Base-by-base conservation (phyloP, 2,888 invertebrate species). In the Erannis defoliaria region DNA sequence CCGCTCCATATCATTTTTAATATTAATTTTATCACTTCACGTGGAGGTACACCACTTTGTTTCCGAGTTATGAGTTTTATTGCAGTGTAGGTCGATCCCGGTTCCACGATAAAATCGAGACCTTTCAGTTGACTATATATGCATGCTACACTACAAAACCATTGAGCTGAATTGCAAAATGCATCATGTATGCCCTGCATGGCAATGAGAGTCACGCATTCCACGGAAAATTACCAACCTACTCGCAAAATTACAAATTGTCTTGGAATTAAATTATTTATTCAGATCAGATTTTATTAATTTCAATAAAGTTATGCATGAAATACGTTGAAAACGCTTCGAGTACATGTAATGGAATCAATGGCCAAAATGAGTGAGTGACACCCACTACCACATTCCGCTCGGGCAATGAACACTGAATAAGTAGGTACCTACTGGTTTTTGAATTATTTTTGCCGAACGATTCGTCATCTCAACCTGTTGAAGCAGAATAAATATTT, bases 401-500 rank as follows among this genome's bases (percentile, higher is more conserved):
- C 46, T 26, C 56, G 56, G 56, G 37, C 62, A 56, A 56, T 56
- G 51, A 55, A 56, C 62, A 62, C 51, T 57, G 42, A 48, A 57
- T 49, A 56, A 62, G 53, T 53, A 42, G 23, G 37, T 26, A 26
- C 26, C n/a, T n/a, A n/a, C n/a, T n/a, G 4, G 12, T 51, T 62
- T 53, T 68, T 68, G 35, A 60, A 64, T 63, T 69, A 72, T 73
- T 75, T 75, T 71, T 49, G 67, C 69, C 42, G 69, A 70, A 70
- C 64, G 64, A 70, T 71, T 71, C 68, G 68, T 73, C 71, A 62
- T 73, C 62, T 68, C 64, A 60, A 48, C 66, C 70, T 73, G 57
- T 72, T 67, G 68, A 67, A 78, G 71, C 71, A 65, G 62, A 71
- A 81, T 81, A 82, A 88, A 88, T 88, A 85, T 89, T 84, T 77